phyloP scores from a whole-genome alignment of 2,113 vertebrate genomes.

The Candoia aspera region DNA sequence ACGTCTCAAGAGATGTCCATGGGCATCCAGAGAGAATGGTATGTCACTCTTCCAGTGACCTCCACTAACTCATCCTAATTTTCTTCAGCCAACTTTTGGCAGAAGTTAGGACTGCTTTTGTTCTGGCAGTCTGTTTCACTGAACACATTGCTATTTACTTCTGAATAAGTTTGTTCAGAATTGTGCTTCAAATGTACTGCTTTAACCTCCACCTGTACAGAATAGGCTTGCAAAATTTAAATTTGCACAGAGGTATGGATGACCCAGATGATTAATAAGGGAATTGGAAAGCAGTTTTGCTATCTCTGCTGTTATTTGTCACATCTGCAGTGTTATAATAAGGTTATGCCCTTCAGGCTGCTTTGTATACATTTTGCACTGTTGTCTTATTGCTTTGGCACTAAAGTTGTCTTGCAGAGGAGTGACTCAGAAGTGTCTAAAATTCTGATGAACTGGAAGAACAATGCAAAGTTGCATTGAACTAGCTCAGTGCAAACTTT shows the following conservation, averaged over 20 bases:
- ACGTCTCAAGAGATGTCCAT: neutral
- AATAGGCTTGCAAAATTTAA: neutral
- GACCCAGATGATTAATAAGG: neutral
- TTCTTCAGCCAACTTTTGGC: neutral
- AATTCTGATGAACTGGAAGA: neutral
- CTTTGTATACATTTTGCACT: neutral
- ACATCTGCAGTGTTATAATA: neutral
- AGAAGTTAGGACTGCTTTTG: neutral
- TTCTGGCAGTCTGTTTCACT: neutral
- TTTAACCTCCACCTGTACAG: neutral
- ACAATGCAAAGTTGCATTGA: neutral
- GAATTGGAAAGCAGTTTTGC: neutral
- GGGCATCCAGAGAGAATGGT: neutral
- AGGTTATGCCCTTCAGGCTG: neutral
- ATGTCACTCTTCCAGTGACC: too few relatives aligned
- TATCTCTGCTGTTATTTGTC: neutral
- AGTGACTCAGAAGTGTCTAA: neutral
- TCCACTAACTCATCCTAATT: neutral
- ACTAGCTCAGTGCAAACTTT: neutral
- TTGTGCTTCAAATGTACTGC: neutral
- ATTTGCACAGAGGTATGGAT: neutral
- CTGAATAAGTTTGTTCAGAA: neutral
- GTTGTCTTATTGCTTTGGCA: neutral
- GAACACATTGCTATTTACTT: neutral
- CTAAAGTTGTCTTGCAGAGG: neutral